A percentile compares a stretch with the other conserved stretches of the same genome.
These are phyloP conservation scores for Chelonus insularis DNA, from an alignment of 1,140 invertebrate genomes.

Conservation along the genomic window DNA sequence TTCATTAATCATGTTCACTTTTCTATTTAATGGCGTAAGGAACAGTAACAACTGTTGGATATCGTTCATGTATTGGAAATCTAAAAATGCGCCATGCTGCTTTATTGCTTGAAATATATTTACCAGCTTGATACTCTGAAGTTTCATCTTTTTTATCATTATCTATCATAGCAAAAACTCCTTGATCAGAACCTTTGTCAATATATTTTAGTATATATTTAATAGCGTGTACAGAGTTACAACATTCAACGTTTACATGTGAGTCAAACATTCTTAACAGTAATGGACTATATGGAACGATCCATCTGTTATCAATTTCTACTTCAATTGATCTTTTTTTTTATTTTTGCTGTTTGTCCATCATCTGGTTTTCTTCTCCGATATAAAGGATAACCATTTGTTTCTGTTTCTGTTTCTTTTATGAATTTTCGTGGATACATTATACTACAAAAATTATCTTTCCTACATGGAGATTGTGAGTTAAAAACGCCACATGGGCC, in stretches of 20 bases:
- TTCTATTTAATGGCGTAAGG: too few species aligned
- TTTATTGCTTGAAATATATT: conserved; percentile 46
- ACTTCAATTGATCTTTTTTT: background rate
- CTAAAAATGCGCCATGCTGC: conserved; percentile 54
- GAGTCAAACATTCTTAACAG: conserved; percentile 57
- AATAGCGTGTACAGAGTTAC: conserved; percentile 33
- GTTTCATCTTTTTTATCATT: conserved; percentile 36
- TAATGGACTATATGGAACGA: conserved; percentile 61
- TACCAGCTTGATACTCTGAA: conserved; percentile 41
- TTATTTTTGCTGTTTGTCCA: background rate
- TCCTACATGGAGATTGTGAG: conserved; percentile 50
- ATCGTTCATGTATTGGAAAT: conserved; percentile 52
- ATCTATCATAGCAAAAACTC: conserved; percentile 31
- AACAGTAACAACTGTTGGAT: too few species aligned
- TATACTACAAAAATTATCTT: conserved; percentile 51
- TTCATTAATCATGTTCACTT: too few species aligned
- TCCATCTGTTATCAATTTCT: conserved; percentile 57
- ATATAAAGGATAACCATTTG: conserved; percentile 20
- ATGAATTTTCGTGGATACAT: conserved; percentile 31
- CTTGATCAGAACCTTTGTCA: conserved; percentile 40
- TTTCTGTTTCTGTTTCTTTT: background rate
- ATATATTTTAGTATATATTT: conserved; percentile 38
- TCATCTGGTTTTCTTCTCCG: conserved; percentile 13
- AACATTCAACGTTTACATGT: conserved; percentile 41
- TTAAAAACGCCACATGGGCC: conserved; percentile 47